Evolutionary conservation across 2,888 invertebrate genomes (phyloP).

Genomic region (Acleris laterana): DNA sequence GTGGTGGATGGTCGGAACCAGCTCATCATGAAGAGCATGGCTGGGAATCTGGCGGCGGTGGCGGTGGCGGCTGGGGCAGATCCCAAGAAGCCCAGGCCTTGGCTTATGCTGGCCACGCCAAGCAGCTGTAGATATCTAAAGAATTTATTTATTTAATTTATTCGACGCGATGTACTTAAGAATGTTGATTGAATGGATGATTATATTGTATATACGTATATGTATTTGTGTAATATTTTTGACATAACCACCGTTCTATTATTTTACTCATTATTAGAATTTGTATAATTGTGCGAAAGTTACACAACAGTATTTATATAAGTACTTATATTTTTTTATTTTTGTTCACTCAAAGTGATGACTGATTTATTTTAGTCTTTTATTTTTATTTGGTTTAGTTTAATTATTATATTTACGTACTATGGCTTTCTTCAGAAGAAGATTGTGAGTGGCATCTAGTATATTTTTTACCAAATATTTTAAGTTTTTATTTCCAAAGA

Average conservation of each 20-base stretch:
- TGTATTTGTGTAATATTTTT: constrained; percentile 44
- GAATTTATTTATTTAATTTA: constrained; percentile 46
- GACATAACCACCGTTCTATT: constrained; percentile 57
- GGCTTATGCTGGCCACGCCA: constrained; percentile 87
- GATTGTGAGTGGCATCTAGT: constrained; percentile 41
- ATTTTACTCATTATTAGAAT: constrained; percentile 45
- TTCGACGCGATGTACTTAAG: constrained; percentile 19
- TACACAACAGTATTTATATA: constrained; percentile 50
- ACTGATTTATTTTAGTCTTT: constrained; percentile 45
- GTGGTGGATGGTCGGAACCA: constrained; percentile 90
- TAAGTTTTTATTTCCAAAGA: constrained; percentile 76
- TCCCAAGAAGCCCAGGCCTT: constrained; percentile 87
- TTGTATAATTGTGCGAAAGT: constrained; percentile 42
- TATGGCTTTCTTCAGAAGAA: constrained; percentile 36
- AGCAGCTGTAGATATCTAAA: constrained; percentile 62
- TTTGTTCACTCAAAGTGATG: constrained; percentile 48
- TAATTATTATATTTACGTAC: constrained; percentile 40
- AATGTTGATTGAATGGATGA: constrained; percentile 21
- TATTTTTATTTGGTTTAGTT: constrained; percentile 40
- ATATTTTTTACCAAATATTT: constrained; percentile 58
- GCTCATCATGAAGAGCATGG: constrained; percentile 85
- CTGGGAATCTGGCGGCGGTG: constrained; percentile 81
- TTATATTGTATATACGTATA: constrained; percentile 38
- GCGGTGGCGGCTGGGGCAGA: constrained; percentile 87
- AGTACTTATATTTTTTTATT: constrained; percentile 49